Evolutionary conservation across 2,888 invertebrate genomes (phyloP), one percentile per base, ranked within the genome.

Genomic region (Octodonta nipae): DNA sequence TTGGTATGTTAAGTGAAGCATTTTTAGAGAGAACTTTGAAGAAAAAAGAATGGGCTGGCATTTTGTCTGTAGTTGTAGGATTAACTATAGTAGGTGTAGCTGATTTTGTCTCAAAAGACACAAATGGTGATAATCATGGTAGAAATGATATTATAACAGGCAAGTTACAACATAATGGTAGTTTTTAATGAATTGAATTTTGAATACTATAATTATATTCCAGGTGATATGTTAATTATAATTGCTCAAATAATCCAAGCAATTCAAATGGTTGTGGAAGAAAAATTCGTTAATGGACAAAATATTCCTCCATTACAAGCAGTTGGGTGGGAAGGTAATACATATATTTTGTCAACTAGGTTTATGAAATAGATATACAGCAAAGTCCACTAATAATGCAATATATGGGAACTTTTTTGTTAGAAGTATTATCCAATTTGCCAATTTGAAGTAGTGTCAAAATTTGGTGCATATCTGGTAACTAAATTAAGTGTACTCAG

Each of bases 201-300:
- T 24, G 6, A 22, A 17, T 29, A 11, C 13, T 5, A 7, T 29
- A 8, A 16, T 16, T 29, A 27, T 25, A 15, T 40, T 37, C 26
- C 28, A 43, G 43, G 84, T 0, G 81, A 84, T 57, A 56, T 82
- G 40, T 66, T 84, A 16, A 78, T 84, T 44, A 68, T 84, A 29
- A 65, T 75, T 30, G 81, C 82, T 0, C 80, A 80, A 55, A 74
- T 95, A 28, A 74, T 95, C 43, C 79, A 80, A 11, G 82, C 91
- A 0, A 71, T 78, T 34, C 92, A 93, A 65, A 89, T 93, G 82
- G 89, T 95, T 1, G 78, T 86, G 40, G 95, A 96, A 60, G 93
- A 96, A 58, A 88, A 87, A 63, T 87, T 78, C 58, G 75, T 95
- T 0, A 67, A 75, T 36, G 78, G 82, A 30, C 68, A 79, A 46